phyloP scores from a whole-genome alignment of 53 echinoderm and acorn worm genomes.

The Holothuria scabra region DNA sequence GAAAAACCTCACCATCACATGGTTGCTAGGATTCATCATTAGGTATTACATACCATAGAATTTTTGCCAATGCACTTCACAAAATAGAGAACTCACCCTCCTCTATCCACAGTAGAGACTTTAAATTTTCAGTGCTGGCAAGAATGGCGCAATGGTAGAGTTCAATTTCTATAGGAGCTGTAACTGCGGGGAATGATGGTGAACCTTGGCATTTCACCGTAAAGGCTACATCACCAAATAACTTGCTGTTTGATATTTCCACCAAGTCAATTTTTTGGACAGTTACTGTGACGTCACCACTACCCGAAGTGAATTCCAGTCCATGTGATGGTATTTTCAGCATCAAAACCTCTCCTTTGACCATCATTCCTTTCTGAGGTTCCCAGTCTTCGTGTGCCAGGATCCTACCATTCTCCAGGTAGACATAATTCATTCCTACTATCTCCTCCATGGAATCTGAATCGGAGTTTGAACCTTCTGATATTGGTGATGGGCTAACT shows the following conservation, averaged over 20 bases:
- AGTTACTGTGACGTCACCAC: slow-evolving; percentile 10
- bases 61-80: no score
- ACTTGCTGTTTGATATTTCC: slow-evolving; percentile 5
- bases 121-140: background rate
- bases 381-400: slow-evolving; percentile 30
- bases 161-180: slow-evolving; percentile 2
- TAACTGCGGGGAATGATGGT: background rate
- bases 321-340: background rate
- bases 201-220: slow-evolving; percentile 5
- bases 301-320: background rate
- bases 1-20: no score
- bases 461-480: slow-evolving; percentile 11
- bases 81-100: background rate
- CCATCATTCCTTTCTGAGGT: slow-evolving; percentile 16
- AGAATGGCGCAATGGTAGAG: slow-evolving; percentile 20
- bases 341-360: slow-evolving; percentile 30
- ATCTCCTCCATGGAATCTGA: slow-evolving; percentile 14
- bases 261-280: slow-evolving; percentile 23
- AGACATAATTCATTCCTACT: slow-evolving; percentile 18
- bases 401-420: slow-evolving; percentile 32
- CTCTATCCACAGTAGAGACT: background rate
- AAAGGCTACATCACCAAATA: slow-evolving; percentile 13
- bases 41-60: no score
- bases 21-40: no score
- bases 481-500: no score